Conservation (phyloP, 2,113 vertebrate species). For the Ramphastos sulfuratus region DNA sequence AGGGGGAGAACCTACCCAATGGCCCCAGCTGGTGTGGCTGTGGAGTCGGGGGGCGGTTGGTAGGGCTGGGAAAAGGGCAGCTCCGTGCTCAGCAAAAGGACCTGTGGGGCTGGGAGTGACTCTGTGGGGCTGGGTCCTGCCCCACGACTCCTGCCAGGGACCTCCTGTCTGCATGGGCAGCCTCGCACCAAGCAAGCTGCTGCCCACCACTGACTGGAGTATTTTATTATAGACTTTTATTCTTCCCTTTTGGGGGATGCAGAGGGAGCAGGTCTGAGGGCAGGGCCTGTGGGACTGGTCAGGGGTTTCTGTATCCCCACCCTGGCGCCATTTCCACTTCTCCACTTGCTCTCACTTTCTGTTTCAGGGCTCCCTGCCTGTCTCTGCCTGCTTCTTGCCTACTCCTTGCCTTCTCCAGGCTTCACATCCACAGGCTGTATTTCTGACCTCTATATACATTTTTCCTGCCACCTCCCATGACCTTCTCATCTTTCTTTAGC, state of each 20-base stretch:
- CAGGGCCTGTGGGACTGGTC: accelerated
- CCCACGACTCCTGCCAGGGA: accelerated
- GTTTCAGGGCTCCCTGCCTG: neutral
- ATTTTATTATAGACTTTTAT: neutral
- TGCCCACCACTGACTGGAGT: accelerated
- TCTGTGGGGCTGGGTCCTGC: neutral
- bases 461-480: accelerated
- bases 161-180: neutral
- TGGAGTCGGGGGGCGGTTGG: accelerated
- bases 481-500: neutral
- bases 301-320: neutral
- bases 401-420: neutral
- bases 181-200: neutral
- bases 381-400: no score
- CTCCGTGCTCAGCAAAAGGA: neutral
- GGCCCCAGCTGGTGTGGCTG: accelerated
- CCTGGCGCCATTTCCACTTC: neutral
- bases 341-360: neutral
- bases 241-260: neutral
- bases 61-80: neutral
- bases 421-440: accelerated
- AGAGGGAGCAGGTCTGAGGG: neutral
- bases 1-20: neutral
- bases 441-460: neutral
- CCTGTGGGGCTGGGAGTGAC: neutral